Evolutionary conservation across 2,888 invertebrate genomes (phyloP), one percentile per base, ranked within the genome.

Genomic region (Ectemnius cavifrons): DNA sequence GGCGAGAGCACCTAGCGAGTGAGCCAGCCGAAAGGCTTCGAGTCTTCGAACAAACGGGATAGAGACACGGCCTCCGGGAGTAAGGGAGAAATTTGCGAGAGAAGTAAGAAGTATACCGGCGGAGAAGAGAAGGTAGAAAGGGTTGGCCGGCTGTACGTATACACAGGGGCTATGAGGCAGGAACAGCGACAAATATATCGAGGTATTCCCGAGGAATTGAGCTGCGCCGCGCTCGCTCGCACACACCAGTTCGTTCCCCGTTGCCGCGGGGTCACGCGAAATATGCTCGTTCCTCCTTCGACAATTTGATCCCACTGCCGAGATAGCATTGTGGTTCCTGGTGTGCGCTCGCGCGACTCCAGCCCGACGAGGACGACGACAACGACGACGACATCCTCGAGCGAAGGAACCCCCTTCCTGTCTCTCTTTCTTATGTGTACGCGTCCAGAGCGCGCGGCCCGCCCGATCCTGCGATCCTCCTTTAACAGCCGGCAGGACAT

Each of bases 271-370:
- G 89, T 88, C 87, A 89, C 85, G 83, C 88, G 84, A 89, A 89
- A 89, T 89, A 89, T 89, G 89, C 88, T 89, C 87, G 87, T 89
- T 87, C 88, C 84, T 85, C 80, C 87, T 87, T 87, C 87, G 86
- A 89, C 89, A 89, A 89, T 89, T 89, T 89, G 89, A 89, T 89
- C 85, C 84, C 84, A 81, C 78, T 83, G 82, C 62, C 73, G 80
- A 89, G 89, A 89, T 89, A 89, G 87, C 87, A 89, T 89, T 89
- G 89, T 89, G 85, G 85, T 82, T 82, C 79, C 78, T 72, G 81
- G 16, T 52, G 52, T 52, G 52, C 73, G 79, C 82, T 75, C 82
- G 75, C 67, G 74, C 76, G 61, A n/a, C 52, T 57, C 62, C 59
- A 60, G 49, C 28, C 56, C 68, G 27, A 67, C 65, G 71, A 52